Percentiles rank a stretch among this genome's conserved stretches.
Evolutionary conservation across 2,797 vertebrate genomes (phyloP).

Genomic region (Rhinatrema bivittatum): DNA sequence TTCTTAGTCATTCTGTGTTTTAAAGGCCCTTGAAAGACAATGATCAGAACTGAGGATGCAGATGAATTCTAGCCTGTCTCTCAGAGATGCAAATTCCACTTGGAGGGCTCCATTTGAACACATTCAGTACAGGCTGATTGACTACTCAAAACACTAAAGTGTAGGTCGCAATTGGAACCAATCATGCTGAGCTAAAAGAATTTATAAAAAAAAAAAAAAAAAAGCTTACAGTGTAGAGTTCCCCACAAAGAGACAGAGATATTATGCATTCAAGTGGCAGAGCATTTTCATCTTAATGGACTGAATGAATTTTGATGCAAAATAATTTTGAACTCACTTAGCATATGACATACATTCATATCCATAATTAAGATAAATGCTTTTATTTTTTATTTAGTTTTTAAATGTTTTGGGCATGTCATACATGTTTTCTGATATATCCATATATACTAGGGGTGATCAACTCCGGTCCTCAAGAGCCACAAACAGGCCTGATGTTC

Average conservation of each 20-base stretch:
- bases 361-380: background rate
- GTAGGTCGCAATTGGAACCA: constrained; percentile 15
- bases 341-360: background rate
- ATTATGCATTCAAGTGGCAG: constrained; percentile 12
- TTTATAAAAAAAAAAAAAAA: background rate
- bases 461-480: too few species aligned
- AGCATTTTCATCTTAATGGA: constrained; percentile 16
- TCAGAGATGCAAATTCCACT: constrained; percentile 18
- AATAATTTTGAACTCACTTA: constrained; percentile 12
- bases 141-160: constrained; percentile 17
- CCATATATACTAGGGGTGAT: too few species aligned
- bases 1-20: constrained; percentile 15
- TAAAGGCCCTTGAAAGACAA: constrained; percentile 14
- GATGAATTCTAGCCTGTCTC: constrained; percentile 11
- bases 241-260: constrained; percentile 13
- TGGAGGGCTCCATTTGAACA: constrained; percentile 25
- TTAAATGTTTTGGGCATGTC: too few species aligned
- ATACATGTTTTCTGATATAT: too few species aligned
- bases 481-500: too few species aligned
- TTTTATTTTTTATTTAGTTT: background rate
- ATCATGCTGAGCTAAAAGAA: constrained; percentile 22
- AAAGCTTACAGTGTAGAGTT: constrained; percentile 15
- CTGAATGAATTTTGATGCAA: constrained; percentile 7
- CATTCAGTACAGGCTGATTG: constrained; percentile 20
- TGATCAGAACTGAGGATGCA: constrained; percentile 11